These are phyloP conservation scores for Corapipo altera DNA, from an alignment of 2,113 vertebrate genomes.

Conservation along the genomic window DNA sequence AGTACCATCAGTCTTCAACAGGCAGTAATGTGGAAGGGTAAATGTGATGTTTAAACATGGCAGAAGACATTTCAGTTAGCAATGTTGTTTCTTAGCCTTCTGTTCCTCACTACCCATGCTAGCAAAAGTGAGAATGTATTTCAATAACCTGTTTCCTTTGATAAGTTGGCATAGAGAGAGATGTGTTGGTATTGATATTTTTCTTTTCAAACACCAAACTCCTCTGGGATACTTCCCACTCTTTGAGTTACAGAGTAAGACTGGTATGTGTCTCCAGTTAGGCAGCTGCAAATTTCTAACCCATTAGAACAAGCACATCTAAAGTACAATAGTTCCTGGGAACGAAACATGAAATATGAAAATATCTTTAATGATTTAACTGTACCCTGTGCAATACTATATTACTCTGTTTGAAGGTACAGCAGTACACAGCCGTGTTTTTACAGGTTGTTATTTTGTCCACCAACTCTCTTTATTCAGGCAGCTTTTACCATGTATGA, in stretches of 20 bases:
- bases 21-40: not conserved
- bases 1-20: not conserved
- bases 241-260: not conserved
- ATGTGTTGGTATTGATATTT: not conserved
- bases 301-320: not conserved
- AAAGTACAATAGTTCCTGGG: not conserved
- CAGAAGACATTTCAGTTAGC: not conserved
- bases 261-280: not conserved
- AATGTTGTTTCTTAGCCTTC: not conserved
- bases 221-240: not conserved
- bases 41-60: not conserved
- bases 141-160: not conserved
- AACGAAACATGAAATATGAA: not conserved
- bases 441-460: not conserved
- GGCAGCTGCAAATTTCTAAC: not conserved
- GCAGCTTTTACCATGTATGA: not conserved
- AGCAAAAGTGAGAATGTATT: not conserved
- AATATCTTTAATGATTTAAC: not conserved
- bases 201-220: not conserved
- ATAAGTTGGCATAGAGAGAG: not conserved
- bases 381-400: not conserved
- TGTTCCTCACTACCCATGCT: accelerated
- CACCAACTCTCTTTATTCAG: not conserved
- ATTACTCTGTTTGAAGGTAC: not conserved
- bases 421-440: not conserved